A percentile compares a stretch with the other conserved stretches of the same genome.
phyloP scores from a whole-genome alignment of 1,140 invertebrate genomes.

The Zeugodacus cucurbitae region DNA sequence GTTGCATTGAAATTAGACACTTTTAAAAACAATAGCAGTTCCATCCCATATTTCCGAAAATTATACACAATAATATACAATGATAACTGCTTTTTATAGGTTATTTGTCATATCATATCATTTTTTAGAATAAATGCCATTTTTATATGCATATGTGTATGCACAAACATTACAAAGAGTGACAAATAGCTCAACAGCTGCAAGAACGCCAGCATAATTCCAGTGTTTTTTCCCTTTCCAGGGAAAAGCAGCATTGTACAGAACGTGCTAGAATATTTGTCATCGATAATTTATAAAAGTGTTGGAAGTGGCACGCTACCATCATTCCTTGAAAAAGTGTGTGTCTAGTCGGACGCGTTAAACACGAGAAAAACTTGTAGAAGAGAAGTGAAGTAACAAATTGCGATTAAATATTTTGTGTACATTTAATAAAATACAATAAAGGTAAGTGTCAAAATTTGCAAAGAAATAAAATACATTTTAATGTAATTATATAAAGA shows the following conservation, averaged over 20 bases:
- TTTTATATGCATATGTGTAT: no score
- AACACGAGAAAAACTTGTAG: slow-evolving; percentile 52
- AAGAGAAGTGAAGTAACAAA: slow-evolving; percentile 54
- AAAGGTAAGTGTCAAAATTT: slow-evolving; percentile 23
- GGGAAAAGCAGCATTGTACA: slow-evolving; percentile 14
- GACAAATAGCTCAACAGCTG: no score
- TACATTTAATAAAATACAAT: slow-evolving; percentile 10
- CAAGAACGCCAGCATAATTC: no score
- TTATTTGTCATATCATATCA: no score
- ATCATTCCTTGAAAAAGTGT: slow-evolving; percentile 57
- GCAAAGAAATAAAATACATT: not conserved
- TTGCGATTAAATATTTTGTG: slow-evolving; percentile 26
- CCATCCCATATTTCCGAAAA: no score
- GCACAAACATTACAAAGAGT: no score
- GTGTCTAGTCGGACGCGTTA: slow-evolving; percentile 59
- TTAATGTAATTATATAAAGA: no score
- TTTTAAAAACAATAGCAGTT: no score
- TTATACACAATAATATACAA: no score
- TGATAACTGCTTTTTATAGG: no score
- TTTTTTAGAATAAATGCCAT: no score
- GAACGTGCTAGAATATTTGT: slow-evolving; percentile 44
- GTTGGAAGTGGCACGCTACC: slow-evolving; percentile 37
- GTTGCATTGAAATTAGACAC: no score
- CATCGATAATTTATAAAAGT: slow-evolving; percentile 43
- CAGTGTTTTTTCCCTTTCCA: not conserved